phyloP scores from a whole-genome alignment of 2,113 vertebrate genomes.

The Apodemus speciosus region DNA sequence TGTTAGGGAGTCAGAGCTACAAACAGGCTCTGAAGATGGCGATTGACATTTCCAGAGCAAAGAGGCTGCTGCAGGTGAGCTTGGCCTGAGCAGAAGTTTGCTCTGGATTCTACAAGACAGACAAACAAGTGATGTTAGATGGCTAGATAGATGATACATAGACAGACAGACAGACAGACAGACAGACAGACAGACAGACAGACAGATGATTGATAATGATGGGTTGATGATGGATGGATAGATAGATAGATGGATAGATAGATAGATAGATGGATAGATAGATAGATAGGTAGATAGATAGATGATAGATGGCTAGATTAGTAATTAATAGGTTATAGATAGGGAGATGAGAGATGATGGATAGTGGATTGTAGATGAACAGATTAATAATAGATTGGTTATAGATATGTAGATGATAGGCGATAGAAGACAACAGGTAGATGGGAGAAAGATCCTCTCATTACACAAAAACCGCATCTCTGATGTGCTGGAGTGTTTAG shows the following conservation, averaged over 20 bases:
- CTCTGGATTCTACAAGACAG: neutral
- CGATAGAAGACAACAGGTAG: neutral
- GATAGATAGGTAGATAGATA: neutral
- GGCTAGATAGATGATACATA: neutral
- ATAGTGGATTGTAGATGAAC: neutral
- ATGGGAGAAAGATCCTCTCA: neutral
- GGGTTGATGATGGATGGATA: neutral
- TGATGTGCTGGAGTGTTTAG: neutral
- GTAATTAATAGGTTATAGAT: neutral
- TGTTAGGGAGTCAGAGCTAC: neutral
- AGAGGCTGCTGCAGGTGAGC: neutral
- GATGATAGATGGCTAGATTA: neutral
- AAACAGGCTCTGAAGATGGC: neutral
- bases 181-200: neutral
- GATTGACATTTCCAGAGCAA: neutral
- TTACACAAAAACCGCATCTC: too few relatives aligned
- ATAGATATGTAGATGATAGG: neutral
- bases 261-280: neutral
- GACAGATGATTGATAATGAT: neutral
- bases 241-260: neutral
- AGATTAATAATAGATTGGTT: neutral
- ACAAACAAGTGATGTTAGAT: neutral
- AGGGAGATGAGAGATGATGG: neutral
- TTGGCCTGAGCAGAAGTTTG: neutral
- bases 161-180: neutral